Percentiles rank a stretch among this genome's conserved stretches.
phyloP scores from a whole-genome alignment of 2,888 invertebrate genomes.

The Amphimallon solstitiale region DNA sequence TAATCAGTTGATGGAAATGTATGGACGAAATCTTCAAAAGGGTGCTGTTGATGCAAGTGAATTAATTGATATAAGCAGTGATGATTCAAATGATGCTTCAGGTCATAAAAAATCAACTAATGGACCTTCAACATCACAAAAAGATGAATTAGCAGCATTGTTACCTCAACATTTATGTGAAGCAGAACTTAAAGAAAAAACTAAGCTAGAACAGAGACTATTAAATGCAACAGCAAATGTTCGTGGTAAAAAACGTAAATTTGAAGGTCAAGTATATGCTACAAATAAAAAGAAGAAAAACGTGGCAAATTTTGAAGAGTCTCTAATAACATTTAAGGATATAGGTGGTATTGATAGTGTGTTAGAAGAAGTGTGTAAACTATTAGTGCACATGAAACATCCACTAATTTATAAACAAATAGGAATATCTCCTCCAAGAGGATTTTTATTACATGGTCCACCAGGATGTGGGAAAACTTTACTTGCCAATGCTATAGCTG shows the following conservation, averaged over 20 bases:
- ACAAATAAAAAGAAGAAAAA: slow-evolving; percentile 61
- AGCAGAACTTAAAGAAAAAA: slow-evolving; percentile 41
- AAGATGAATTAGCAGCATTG: slow-evolving; percentile 28
- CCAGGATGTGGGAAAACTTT: slow-evolving; percentile 94
- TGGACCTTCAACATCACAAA: slow-evolving; percentile 65
- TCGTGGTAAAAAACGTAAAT: slow-evolving; percentile 58
- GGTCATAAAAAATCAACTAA: slow-evolving; percentile 48
- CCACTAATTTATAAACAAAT: slow-evolving; percentile 88
- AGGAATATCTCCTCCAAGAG: slow-evolving; percentile 88
- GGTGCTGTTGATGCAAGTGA: slow-evolving; percentile 72
- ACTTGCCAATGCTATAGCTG: slow-evolving; percentile 84
- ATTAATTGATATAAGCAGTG: slow-evolving; percentile 82
- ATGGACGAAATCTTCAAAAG: slow-evolving; percentile 53
- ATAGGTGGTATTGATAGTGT: slow-evolving; percentile 85
- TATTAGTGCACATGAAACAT: slow-evolving; percentile 85
- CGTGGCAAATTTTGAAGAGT: slow-evolving; percentile 57
- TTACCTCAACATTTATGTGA: slow-evolving; percentile 33
- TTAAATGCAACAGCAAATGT: slow-evolving; percentile 31
- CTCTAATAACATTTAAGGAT: slow-evolving; percentile 74
- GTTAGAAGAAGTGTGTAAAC: slow-evolving; percentile 65
- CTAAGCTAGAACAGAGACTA: slow-evolving; percentile 2
- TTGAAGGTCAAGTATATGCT: slow-evolving; percentile 55
- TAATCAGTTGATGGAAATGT: slow-evolving; percentile 65
- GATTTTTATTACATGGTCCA: slow-evolving; percentile 93
- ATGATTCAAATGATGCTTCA: slow-evolving; percentile 72